Conservation (phyloP, 1,140 invertebrate species). For the Trissolcus basalis region DNA sequence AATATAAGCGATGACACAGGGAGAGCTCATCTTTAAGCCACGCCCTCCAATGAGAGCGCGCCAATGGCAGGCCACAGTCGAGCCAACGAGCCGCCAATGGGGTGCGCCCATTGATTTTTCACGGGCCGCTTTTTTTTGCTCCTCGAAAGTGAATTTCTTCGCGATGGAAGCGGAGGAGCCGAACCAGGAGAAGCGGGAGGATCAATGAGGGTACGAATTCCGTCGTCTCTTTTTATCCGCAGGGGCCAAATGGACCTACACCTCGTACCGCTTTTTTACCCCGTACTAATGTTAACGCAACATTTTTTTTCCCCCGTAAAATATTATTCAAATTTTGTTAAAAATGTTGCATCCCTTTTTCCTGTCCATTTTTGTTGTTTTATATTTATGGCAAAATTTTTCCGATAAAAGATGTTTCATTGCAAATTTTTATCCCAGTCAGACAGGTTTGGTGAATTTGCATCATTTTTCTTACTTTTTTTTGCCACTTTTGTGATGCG, state of each 20-base stretch:
- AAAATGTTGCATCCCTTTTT: constrained; percentile 30
- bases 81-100: constrained; percentile 62
- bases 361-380: too few relatives aligned
- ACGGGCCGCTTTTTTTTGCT: constrained; percentile 59
- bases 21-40: constrained; percentile 76
- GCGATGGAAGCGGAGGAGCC: constrained; percentile 58
- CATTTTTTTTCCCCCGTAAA: constrained; percentile 44
- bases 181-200: constrained; percentile 57
- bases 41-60: constrained; percentile 56
- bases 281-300: constrained; percentile 65
- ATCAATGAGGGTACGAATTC: constrained; percentile 66
- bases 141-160: constrained; percentile 73
- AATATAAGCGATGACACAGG: constrained; percentile 76
- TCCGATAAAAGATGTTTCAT: too few relatives aligned
- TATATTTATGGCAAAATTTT: too few relatives aligned
- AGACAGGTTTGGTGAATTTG: too few relatives aligned
- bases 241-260: constrained; percentile 66
- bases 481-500: too few relatives aligned
- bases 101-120: constrained; percentile 71
- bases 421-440: too few relatives aligned
- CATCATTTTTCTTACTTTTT: too few relatives aligned
- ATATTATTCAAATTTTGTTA: constrained; percentile 58
- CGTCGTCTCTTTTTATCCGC: constrained; percentile 55
- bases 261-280: constrained; percentile 17
- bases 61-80: constrained; percentile 51